Evolutionary conservation across 2,113 vertebrate species (phyloP).

Genomic region (Cinclus mexicanus): DNA sequence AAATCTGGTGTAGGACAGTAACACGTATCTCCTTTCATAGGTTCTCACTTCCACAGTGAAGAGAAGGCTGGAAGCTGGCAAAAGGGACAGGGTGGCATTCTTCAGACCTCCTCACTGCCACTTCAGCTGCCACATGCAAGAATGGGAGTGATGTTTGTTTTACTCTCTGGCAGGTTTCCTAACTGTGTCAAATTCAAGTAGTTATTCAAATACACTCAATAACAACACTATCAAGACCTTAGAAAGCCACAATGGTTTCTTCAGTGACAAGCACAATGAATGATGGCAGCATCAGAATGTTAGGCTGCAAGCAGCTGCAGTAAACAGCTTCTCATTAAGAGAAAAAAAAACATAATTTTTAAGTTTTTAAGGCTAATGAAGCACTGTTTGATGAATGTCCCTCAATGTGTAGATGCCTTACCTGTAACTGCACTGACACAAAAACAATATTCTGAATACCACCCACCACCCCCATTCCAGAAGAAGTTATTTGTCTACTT

Average conservation of each 20-base stretch:
- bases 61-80: neutral
- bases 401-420: neutral
- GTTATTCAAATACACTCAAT: constrained; percentile 4
- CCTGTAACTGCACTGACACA: neutral
- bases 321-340: neutral
- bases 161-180: neutral
- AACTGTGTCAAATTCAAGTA: constrained; percentile 1
- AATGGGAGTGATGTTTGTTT: neutral
- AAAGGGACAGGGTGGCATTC: neutral
- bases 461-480: neutral
- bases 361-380: neutral
- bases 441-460: neutral
- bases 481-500: neutral
- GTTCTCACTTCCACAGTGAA: neutral
- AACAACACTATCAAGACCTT: neutral
- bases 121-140: neutral
- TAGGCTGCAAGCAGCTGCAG: neutral
- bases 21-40: neutral
- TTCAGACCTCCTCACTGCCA: neutral
- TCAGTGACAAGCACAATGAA: neutral
- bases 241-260: neutral
- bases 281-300: neutral
- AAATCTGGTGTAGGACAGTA: neutral
- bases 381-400: neutral
- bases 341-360: neutral